A percentile compares a stretch with the other conserved stretches of the same genome.
Evolutionary conservation across 2,797 vertebrate species (phyloP).

Genomic region (Rhinella marina): DNA sequence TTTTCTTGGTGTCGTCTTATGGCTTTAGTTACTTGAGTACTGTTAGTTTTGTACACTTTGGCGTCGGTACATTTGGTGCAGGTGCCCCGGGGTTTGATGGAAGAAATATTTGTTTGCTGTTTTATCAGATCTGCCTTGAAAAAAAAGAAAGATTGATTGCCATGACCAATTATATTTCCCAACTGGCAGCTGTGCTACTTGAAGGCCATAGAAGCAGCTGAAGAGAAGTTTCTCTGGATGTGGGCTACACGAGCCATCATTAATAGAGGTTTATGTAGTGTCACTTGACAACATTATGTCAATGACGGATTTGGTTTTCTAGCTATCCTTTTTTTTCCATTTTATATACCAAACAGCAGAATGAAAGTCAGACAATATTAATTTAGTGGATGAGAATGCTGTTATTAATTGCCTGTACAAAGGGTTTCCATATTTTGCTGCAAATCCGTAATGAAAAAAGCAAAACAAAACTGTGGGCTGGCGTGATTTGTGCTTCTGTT

Average conservation of each 20-base stretch:
- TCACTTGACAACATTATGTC: background rate
- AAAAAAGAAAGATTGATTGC: slow-evolving; percentile 6
- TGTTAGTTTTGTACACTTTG: background rate
- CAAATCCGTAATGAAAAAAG: slow-evolving; percentile 64
- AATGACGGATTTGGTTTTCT: background rate
- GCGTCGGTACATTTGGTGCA: background rate
- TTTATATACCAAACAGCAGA: background rate
- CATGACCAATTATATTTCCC: slow-evolving; percentile 20
- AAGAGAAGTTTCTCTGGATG: slow-evolving; percentile 27
- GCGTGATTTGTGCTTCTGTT: slow-evolving; percentile 62
- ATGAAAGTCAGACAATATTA: background rate
- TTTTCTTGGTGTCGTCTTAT: background rate
- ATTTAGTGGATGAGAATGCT: background rate
- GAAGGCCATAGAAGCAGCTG: slow-evolving; percentile 29
- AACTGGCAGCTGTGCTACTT: slow-evolving; percentile 42
- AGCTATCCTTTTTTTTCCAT: background rate
- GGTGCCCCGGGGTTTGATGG: background rate
- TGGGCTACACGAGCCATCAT: background rate
- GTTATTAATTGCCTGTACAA: too few relatives aligned
- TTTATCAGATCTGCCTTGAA: slow-evolving; percentile 7
- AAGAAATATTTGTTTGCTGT: background rate
- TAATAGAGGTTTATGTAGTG: slow-evolving; percentile 1
- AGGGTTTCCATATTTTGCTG: slow-evolving; percentile 64
- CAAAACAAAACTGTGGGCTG: slow-evolving; percentile 64
- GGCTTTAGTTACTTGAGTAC: background rate